Evolutionary conservation across 1,140 invertebrate species (phyloP).

Genomic region (Drosophila ananassae): DNA sequence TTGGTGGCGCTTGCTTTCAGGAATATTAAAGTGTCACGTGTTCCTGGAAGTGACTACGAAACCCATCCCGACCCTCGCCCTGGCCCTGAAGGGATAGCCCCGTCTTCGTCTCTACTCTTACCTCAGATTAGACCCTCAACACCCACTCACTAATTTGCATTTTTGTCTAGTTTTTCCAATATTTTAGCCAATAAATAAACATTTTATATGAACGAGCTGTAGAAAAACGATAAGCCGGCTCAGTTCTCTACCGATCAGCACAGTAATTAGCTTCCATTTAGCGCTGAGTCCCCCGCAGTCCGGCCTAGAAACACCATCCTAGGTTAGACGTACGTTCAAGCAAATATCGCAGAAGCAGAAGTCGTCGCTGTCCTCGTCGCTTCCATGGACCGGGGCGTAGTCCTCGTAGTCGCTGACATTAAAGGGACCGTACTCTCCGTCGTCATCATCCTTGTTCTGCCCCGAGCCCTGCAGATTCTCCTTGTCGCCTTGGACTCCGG

Average conservation of each 20-base stretch:
- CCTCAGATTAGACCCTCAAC: neutral
- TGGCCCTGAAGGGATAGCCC: too few species aligned
- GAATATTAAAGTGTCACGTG: neutral
- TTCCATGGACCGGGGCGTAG: conserved; percentile 45
- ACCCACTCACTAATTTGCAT: neutral
- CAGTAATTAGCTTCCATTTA: neutral
- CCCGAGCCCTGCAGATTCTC: neutral
- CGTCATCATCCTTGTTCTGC: conserved; percentile 24
- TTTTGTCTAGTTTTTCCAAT: neutral
- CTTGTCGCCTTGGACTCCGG: conserved; percentile 8
- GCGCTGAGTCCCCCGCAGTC: neutral
- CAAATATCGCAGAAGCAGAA: conserved; percentile 90
- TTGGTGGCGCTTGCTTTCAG: neutral
- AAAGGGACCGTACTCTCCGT: conserved; percentile 70
- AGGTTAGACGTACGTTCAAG: conserved; percentile 85
- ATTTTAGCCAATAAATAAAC: neutral
- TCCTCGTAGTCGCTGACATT: conserved; percentile 63
- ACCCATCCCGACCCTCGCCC: neutral
- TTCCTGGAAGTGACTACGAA: neutral
- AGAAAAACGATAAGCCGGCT: neutral
- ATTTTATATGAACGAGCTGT: neutral
- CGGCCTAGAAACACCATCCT: too few species aligned
- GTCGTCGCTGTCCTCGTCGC: conserved; percentile 84
- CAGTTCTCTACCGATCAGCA: neutral
- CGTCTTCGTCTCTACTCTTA: too few species aligned